Evolutionary conservation across 2,113 vertebrate genomes (phyloP), one percentile per base, ranked within the genome.

Genomic region (Ursus arctos): DNA sequence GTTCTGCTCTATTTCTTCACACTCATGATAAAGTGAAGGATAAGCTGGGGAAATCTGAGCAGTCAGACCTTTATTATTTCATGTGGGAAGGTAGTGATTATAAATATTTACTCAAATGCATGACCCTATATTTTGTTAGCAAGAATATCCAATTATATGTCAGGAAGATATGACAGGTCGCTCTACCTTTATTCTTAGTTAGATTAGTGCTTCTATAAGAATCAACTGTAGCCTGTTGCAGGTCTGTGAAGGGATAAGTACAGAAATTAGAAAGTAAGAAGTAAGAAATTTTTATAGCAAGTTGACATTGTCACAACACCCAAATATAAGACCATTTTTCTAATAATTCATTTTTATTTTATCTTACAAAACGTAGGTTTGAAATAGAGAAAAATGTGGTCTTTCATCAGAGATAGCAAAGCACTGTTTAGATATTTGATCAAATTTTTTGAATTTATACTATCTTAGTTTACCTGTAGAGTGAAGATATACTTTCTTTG

Each of bases 281-380:
- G 19, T 86, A 69, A 89, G 80, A 69, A 71, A 47, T 65, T 86
- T 72, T 93, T 82, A 6, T 87, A 69, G 91, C 21, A 88, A 36
- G 76, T 97, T 67, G 51, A 83, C 33, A 10, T 80, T 76, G 33
- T 91, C 33, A 65, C 28, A 86, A 19, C n/a, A 86, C 89, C 19
- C 36, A 93, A 88, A 61, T 87, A 80, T 92, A 67, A 83, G n/a
- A 63, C 61, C 40, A 31, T 91, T 92, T 86, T 80, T 87, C 57
- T 93, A 59, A 53, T 80, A 63, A 91, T 91, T 96, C 14, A 65
- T 74, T 85, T 94, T 94, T 81, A 76, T 82, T 94, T 90, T 80
- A 67, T 87, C 28, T 95, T 65, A 74, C 13, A 59, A 94, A 89
- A 59, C 81, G 9, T 82, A 76, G 24, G 14, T 94, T 94, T n/a